A percentile compares a stretch with the other conserved stretches of the same genome.
Evolutionary conservation across 2,888 invertebrate species (phyloP).

Genomic region (Pachydiplax longipennis): DNA sequence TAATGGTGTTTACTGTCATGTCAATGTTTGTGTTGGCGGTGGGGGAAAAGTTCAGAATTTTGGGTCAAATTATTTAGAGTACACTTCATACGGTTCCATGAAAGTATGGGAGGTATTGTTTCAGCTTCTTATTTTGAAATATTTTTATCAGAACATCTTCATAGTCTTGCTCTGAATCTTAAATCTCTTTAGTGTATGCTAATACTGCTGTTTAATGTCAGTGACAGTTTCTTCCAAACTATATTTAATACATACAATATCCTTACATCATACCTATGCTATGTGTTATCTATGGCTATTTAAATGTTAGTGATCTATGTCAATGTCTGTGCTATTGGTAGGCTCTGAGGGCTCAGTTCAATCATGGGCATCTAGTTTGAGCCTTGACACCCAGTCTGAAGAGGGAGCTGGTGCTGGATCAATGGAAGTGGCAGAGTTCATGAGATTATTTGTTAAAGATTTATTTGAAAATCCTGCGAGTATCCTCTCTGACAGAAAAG

Average conservation of each 20-base stretch:
- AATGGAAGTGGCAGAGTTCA: conserved; percentile 65
- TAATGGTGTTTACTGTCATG: too few species aligned
- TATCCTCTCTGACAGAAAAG: conserved; percentile 70
- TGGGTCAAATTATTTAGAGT: too few species aligned
- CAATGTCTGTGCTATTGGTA: conserved; percentile 48
- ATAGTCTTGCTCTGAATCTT: neutral
- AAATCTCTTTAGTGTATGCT: neutral
- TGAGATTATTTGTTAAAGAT: conserved; percentile 71
- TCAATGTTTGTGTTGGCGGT: too few species aligned
- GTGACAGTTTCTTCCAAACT: neutral
- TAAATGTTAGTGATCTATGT: neutral
- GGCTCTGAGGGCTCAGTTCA: conserved; percentile 70
- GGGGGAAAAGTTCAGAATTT: too few species aligned
- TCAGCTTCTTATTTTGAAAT: too few species aligned
- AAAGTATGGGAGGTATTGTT: too few species aligned
- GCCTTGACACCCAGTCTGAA: conserved; percentile 69
- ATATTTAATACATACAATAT: neutral
- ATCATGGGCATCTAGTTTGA: conserved; percentile 70
- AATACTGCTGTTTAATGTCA: neutral
- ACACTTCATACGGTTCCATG: too few species aligned
- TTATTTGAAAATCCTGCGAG: conserved; percentile 67
- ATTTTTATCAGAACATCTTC: too few species aligned
- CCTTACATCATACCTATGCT: neutral
- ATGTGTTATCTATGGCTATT: neutral
- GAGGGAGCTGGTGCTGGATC: conserved; percentile 61